These are phyloP conservation scores for Ornithorhynchus anatinus DNA, from an alignment of 2,113 vertebrate genomes.

Conservation along the genomic window DNA sequence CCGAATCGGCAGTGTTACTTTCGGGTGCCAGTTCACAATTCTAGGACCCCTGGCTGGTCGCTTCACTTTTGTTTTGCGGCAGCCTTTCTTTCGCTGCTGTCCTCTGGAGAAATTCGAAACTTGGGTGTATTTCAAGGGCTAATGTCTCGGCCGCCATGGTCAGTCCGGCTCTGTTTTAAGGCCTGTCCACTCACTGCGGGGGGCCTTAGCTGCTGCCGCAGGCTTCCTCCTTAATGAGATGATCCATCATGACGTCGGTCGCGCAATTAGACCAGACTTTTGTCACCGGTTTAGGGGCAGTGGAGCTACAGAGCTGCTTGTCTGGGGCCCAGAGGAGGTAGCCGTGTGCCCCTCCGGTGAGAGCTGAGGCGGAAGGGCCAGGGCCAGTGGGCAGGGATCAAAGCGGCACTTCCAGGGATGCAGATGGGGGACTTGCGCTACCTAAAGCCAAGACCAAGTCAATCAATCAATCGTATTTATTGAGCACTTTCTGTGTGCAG, in stretches of 20 bases:
- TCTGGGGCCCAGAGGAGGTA: background rate
- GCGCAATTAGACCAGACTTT: background rate
- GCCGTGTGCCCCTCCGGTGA: background rate
- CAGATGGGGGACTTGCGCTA: too few species aligned
- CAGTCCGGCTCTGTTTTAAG: background rate
- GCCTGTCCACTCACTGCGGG: background rate
- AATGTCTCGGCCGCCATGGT: background rate
- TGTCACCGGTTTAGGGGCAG: background rate
- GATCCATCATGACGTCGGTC: background rate
- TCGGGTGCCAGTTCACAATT: too few species aligned
- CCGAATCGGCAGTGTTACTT: too few species aligned
- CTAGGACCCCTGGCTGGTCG: background rate
- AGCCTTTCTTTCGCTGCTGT: too few species aligned
- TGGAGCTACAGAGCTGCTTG: background rate
- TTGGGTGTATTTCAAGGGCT: background rate
- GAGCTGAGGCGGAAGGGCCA: background rate
- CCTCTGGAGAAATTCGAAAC: background rate
- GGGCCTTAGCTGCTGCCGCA: background rate
- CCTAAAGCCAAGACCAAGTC: too few species aligned
- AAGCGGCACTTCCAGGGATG: too few species aligned
- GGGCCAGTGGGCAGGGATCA: too few species aligned
- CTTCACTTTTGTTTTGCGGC: constrained; percentile 1
- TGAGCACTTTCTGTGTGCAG: too few species aligned
- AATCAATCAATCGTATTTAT: too few species aligned
- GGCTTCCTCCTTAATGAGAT: constrained; percentile 7